Evolutionary conservation across 2,113 vertebrate genomes (phyloP).

Genomic region (Sclerurus mexicanus): DNA sequence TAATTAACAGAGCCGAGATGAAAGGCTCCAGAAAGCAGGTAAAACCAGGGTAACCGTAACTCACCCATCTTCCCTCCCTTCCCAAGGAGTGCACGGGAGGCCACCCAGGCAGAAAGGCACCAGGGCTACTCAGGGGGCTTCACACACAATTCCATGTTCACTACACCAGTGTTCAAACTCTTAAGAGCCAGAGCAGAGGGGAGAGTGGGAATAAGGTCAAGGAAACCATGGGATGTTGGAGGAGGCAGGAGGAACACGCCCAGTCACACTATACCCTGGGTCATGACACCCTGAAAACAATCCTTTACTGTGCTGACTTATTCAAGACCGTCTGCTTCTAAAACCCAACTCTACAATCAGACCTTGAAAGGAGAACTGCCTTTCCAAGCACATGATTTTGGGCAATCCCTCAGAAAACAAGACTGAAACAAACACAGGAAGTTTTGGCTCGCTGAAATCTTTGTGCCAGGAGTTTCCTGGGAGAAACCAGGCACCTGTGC

Average conservation of each 20-base stretch:
- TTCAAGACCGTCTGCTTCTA: background rate
- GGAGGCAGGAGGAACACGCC: background rate
- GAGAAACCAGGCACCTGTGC: background rate
- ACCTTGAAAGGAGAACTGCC: background rate
- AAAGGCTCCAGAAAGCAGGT: conserved; percentile 9
- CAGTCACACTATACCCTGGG: background rate
- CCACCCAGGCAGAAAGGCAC: background rate
- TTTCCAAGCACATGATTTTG: background rate
- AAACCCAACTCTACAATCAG: background rate
- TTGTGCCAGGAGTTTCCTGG: background rate
- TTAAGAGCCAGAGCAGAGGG: background rate
- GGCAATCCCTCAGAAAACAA: background rate
- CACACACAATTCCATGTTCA: background rate
- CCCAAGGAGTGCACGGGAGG: background rate
- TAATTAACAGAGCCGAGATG: conserved; percentile 43
- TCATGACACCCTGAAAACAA: background rate
- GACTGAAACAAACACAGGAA: background rate
- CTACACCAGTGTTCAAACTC: background rate
- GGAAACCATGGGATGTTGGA: rapidly evolving
- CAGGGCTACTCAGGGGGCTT: background rate
- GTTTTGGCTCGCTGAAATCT: background rate
- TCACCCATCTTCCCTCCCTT: background rate
- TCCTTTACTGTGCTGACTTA: background rate
- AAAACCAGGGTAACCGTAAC: background rate
- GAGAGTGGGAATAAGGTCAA: rapidly evolving